Evolutionary conservation across 2,888 invertebrate species (phyloP), one percentile per base, ranked within the genome.

Genomic region (Gisinianus flammeolus): DNA sequence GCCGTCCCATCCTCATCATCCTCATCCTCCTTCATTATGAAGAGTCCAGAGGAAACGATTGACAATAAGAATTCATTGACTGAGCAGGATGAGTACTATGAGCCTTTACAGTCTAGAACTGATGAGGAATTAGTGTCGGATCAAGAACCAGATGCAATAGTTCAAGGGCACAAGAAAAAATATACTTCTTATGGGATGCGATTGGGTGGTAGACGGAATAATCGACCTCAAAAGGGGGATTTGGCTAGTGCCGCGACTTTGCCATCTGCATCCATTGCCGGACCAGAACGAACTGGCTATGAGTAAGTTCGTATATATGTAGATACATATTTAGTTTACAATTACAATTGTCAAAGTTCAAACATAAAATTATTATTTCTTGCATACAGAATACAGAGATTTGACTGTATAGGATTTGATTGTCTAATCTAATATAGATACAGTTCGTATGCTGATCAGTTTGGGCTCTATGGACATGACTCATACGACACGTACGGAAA

Each of bases 121-220:
- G 82, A 81, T 26, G 82, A 83, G 70, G 83, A 83, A 19, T 76
- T 84, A 19, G 79, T 84, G 0, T 83, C 82, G 30, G 84, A 84
- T 52, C 83, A 84, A 77, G 84, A 84, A 33, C 83, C 84, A 2
- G 83, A 83, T 58, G 81, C 83, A 8, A 83, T 76, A n/a, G 74
- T 78, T 1, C 78, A 82, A 76, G 81, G 78, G 3, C 79, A 80
- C 19, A 80, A 82, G 66, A 84, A 81, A 77, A 77, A 77, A 67
- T 77, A 77, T 44, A 24, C 66, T 0, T 64, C 72, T 52, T 79
- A 74, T 30, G 77, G 77, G 26, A 74, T 69, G 26, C 54, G 62
- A 5, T 26, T 77, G 31, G 52, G 74, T 28, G 22, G 22, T 31
- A 52, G 68, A n/a, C 30, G 64, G 26, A 28, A 35, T 1, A 73